Evolutionary conservation across 2,797 vertebrate genomes (phyloP).

Genomic region (Nannoperca australis): DNA sequence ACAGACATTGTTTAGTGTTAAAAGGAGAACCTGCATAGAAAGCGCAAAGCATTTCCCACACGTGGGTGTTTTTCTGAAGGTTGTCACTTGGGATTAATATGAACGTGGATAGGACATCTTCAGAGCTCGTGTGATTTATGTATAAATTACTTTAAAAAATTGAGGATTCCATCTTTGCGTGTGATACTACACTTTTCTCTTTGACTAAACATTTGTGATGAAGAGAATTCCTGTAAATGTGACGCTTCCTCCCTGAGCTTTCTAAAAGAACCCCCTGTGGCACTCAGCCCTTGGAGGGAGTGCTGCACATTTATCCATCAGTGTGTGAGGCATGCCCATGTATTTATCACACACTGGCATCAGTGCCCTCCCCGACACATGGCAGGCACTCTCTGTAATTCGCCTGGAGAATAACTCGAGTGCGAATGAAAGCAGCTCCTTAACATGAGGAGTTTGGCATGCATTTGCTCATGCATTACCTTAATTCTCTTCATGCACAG

Average conservation of each 20-base stretch:
- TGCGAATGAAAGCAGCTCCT: conserved; percentile 54
- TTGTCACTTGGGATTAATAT: conserved; percentile 12
- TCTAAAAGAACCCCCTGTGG: conserved; percentile 49
- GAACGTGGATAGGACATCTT: not conserved
- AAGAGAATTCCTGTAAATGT: conserved; percentile 45
- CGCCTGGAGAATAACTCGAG: conserved; percentile 49
- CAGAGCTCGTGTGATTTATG: not conserved
- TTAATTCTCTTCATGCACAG: conserved; percentile 19
- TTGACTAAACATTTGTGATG: not conserved
- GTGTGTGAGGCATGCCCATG: conserved; percentile 38
- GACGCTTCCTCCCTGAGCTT: conserved; percentile 43
- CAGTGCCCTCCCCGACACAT: conserved; percentile 41
- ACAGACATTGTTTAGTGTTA: conserved; percentile 8
- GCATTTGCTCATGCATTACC: conserved; percentile 27
- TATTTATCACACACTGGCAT: conserved; percentile 54
- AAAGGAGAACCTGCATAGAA: not conserved
- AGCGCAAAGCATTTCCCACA: not conserved
- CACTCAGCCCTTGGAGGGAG: conserved; percentile 32
- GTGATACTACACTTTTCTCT: conserved; percentile 16
- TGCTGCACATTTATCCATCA: conserved; percentile 43
- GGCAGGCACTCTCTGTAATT: conserved; percentile 49
- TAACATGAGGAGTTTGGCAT: conserved; percentile 40
- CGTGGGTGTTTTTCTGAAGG: conserved; percentile 2
- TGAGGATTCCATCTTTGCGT: not conserved
- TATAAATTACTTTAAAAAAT: conserved; percentile 2